Percentiles rank a stretch among this genome's conserved stretches.
These are phyloP conservation scores for Ectemnius continuus DNA, from an alignment of 2,888 invertebrate species.

Conservation along the genomic window DNA sequence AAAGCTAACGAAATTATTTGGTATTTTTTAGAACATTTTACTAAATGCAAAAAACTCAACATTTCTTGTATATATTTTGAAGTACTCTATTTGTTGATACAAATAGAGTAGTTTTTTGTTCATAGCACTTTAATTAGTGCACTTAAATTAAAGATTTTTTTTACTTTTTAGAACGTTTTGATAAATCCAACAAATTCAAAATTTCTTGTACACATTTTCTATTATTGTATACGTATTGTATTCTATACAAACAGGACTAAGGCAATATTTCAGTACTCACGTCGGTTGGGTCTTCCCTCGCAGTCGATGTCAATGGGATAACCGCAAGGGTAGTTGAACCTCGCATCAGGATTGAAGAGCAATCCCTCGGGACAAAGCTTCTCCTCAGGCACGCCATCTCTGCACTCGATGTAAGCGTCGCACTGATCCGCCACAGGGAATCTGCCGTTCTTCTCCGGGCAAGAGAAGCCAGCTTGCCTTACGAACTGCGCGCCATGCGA, in stretches of 20 bases:
- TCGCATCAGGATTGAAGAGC: constrained; percentile 86
- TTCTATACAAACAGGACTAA: no score
- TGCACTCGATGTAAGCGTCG: constrained; percentile 86
- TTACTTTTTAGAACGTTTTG: background rate
- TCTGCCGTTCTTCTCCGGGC: constrained; percentile 85
- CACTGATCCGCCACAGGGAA: constrained; percentile 85
- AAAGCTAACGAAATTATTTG: no score
- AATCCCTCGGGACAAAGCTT: constrained; percentile 91
- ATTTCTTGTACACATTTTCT: no score
- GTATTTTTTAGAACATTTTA: no score
- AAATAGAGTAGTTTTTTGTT: no score
- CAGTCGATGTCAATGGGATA: constrained; percentile 92
- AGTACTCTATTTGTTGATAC: no score
- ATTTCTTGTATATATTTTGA: no score
- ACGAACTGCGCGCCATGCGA: constrained; percentile 26
- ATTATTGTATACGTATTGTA: no score
- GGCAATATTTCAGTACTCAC: constrained; percentile 60
- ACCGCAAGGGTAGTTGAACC: constrained; percentile 87
- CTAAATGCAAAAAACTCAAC: no score
- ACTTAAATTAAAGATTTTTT: no score
- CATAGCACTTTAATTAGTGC: no score
- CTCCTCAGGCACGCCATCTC: constrained; percentile 87
- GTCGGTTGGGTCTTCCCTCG: constrained; percentile 82
- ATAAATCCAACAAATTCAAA: constrained; percentile 15
- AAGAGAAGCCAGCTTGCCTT: constrained; percentile 70